Evolutionary conservation across 2,797 vertebrate genomes (phyloP).

Genomic region (Cuniculus paca): DNA sequence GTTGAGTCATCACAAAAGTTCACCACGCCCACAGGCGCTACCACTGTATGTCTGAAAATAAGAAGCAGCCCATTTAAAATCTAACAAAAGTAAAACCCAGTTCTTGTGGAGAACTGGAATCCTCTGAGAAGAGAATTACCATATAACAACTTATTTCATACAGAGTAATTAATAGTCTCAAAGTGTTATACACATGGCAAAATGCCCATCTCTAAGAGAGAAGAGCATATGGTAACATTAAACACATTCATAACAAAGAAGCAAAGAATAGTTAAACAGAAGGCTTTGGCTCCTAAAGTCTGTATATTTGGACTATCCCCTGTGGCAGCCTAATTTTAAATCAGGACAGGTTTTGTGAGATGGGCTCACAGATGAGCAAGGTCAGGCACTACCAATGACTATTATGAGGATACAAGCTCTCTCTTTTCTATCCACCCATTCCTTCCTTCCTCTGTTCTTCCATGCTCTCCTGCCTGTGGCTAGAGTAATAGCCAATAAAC

Average conservation of each 20-base stretch:
- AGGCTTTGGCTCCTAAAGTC: slow-evolving; percentile 63
- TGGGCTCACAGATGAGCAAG: slow-evolving; percentile 53
- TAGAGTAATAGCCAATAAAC: neutral
- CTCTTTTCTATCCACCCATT: neutral
- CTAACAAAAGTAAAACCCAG: slow-evolving; percentile 33
- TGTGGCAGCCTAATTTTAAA: slow-evolving; percentile 76
- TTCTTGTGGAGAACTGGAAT: slow-evolving; percentile 36
- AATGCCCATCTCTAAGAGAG: slow-evolving; percentile 81
- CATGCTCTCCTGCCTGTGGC: no score
- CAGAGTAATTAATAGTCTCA: slow-evolving; percentile 81
- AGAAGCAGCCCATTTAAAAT: slow-evolving; percentile 30
- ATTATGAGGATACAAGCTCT: neutral
- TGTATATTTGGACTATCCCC: slow-evolving; percentile 66
- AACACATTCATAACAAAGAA: slow-evolving; percentile 81
- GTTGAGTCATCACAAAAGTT: neutral
- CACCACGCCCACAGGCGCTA: accelerated
- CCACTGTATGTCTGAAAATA: neutral
- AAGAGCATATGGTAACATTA: slow-evolving; percentile 80
- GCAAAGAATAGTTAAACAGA: slow-evolving; percentile 75
- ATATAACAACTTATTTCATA: slow-evolving; percentile 74
- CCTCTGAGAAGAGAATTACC: slow-evolving; percentile 38
- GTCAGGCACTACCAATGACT: slow-evolving; percentile 23
- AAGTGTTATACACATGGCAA: slow-evolving; percentile 73
- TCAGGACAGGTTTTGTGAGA: slow-evolving; percentile 71
- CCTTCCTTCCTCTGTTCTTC: neutral